Evolutionary conservation across 2,888 invertebrate genomes (phyloP), one percentile per base, ranked within the genome.

Genomic region (Drosophila greeni): DNA sequence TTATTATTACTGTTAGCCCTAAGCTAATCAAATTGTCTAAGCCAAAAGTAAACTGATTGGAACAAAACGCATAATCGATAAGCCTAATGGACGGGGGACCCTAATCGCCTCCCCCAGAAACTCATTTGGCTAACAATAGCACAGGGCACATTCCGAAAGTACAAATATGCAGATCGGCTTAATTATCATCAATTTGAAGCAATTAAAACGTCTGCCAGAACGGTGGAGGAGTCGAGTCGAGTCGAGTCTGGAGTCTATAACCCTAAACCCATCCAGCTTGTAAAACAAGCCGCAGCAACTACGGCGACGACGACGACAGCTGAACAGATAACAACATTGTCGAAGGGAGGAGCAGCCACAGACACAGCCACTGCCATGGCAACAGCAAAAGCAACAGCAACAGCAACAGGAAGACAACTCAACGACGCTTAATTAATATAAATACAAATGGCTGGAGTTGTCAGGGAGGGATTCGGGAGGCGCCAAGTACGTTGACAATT

Each of bases 91-190:
- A 5, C n/a, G 29, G 26, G 31, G 33, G 20, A 20, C n/a, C 5
- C 1, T 18, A 49, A 51, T 16, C 23, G 12, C 40, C 65, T 31
- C 62, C 65, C 53, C 52, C 66, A 64, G 48, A 65, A 64, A 70
- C 64, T 64, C 64, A 67, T 70, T 67, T 67, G 64, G 70, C 70
- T 49, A 68, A 65, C 71, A 68, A 68, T 65, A 70, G 70, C 70
- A 64, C 70, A 64, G 39, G 20, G 47, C 52, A 70, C 49, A 59
- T 66, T 68, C 69, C 69, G 43, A 57, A 61, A 75, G 58, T 69
- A 75, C 81, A 84, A 82, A 80, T 84, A 82, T 81, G 81, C 82
- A 77, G 75, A 84, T 80, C 84, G 83, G 81, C 85, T 84, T 80
- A 84, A 80, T 80, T 84, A 83, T 82, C 83, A 84, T 82, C 81